A percentile compares a stretch with the other conserved stretches of the same genome.
These are phyloP conservation scores for Napeogenes sylphis DNA, from an alignment of 2,888 invertebrate genomes.

Conservation along the genomic window DNA sequence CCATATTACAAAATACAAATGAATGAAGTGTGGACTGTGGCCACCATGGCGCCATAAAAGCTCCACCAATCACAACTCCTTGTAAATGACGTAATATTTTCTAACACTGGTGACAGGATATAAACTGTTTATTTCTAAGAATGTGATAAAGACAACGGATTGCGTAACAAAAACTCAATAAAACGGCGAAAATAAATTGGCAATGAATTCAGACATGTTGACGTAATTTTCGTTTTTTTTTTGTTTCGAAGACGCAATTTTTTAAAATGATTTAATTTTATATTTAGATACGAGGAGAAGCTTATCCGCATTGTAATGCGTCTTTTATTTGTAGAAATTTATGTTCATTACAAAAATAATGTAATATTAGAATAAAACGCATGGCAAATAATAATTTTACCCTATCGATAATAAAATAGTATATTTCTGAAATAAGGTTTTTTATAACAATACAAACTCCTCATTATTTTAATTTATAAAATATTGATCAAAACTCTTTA, in stretches of 20 bases:
- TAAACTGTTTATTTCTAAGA: neutral
- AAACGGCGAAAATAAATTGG: conserved; percentile 24
- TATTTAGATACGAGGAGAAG: neutral
- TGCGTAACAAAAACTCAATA: conserved; percentile 5
- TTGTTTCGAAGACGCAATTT: conserved; percentile 13
- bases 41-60: conserved; percentile 12
- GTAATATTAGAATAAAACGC: too few relatives aligned
- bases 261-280: conserved; percentile 3
- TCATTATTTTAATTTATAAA: too few relatives aligned
- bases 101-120: neutral
- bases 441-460: neutral
- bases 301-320: too few relatives aligned
- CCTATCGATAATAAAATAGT: too few relatives aligned
- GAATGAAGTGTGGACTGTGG: neutral
- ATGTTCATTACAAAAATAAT: too few relatives aligned
- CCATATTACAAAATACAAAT: neutral
- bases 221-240: conserved; percentile 5
- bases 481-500: neutral
- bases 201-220: conserved; percentile 20
- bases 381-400: too few relatives aligned
- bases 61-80: conserved; percentile 21
- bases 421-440: too few relatives aligned
- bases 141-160: neutral
- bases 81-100: conserved; percentile 18
- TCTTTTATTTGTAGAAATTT: too few relatives aligned